Base-by-base conservation (phyloP, 2,797 vertebrate species). In the Okamejei kenojei region DNA sequence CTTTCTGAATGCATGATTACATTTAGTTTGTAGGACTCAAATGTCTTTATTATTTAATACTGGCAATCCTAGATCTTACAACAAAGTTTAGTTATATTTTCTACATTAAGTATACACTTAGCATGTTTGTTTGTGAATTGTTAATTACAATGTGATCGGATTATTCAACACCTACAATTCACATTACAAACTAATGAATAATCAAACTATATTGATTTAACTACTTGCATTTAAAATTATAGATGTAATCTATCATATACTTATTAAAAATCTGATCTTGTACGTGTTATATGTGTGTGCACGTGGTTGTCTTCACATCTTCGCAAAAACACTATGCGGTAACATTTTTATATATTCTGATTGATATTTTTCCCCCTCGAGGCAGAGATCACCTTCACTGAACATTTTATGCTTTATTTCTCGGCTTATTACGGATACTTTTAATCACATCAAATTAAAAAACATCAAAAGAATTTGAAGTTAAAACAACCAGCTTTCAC, bases 1-100 rank as follows among this genome's bases (percentile, higher is more conserved):
- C 80, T 29, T 82, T 82, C 80, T 82, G 45, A 58, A 82, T 82
- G 54, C 80, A 82, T 26, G 45, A 82, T 82, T 58, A 58, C 58
- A 82, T 58, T 82, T 82, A 82, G 80, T 26, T 54, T 82, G 80
- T 82, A 82, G 80, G 38, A 82, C 45, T 54, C 80, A 82, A 82
- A 58, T 0, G 45, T 29, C 26, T 29, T 82, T 82, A 54, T 82
- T 58, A 58, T 81, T 45, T 82, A 82, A 82, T 29, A 29, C 80
- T 82, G 80, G 45, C 58, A 82, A 82, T 82, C 29, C 80, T 82
- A 54, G 80, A 82, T 21, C 45, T 26, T 81, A 54, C 26, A 81
- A 80, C 45, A 73, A 73, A 73, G 54, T 82, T 58, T 54, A 82
- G 26, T 58, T 38, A 54, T 58, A 82, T 82, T 82, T 82, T 82